A percentile compares a stretch with the other conserved stretches of the same genome.
Conservation (phyloP, 2,888 invertebrate species). For the Sphaeridia pumilis region DNA sequence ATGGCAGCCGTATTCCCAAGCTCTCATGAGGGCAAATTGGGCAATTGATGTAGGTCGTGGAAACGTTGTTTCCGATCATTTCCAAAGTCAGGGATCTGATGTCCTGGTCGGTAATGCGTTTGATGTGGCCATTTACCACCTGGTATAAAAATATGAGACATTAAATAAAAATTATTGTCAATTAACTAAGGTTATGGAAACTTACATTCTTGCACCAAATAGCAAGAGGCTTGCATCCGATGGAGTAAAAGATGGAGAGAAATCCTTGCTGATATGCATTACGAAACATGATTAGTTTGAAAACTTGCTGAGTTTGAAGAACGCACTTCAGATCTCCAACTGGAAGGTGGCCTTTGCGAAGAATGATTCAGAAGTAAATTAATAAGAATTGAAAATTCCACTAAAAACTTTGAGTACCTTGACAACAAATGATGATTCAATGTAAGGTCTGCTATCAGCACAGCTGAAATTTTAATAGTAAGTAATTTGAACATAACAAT, state of each 20-base stretch:
- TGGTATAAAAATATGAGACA: conserved; percentile 29
- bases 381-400: too few species aligned
- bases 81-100: conserved; percentile 52
- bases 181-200: not conserved
- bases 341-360: too few species aligned
- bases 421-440: too few species aligned
- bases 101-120: conserved; percentile 52
- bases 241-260: conserved; percentile 41
- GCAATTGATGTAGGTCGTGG: conserved; percentile 50
- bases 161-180: not conserved
- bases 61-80: conserved; percentile 51
- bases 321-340: too few species aligned
- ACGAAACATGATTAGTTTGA: conserved; percentile 40
- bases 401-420: too few species aligned
- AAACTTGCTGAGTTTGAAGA: too few species aligned
- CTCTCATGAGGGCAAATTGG: conserved; percentile 50
- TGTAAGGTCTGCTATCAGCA: too few species aligned
- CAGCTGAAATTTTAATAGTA: too few species aligned
- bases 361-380: too few species aligned
- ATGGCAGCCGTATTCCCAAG: conserved; percentile 51
- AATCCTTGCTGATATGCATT: conserved; percentile 42
- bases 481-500: too few species aligned
- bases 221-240: conserved; percentile 41
- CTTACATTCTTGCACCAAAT: conserved; percentile 41
- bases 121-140: conserved; percentile 52